Percentiles rank a stretch among this genome's conserved stretches.
Evolutionary conservation across 92 coral and sea anemone genomes (phyloP).

Genomic region (Porites lobata): DNA sequence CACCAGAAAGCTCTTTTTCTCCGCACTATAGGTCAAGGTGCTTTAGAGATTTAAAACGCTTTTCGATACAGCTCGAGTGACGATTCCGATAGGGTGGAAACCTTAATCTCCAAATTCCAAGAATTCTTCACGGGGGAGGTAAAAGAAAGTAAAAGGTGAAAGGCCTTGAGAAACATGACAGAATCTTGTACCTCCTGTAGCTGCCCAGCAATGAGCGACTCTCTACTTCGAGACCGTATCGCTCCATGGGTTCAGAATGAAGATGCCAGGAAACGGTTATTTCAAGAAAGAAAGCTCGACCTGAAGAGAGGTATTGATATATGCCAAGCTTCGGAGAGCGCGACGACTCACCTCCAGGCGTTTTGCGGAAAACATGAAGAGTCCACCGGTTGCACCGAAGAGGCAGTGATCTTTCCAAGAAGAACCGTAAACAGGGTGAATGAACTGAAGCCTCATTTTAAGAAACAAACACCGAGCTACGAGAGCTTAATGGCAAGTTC

Average conservation of each 20-base stretch:
- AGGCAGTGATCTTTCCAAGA: neutral
- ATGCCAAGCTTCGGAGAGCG: constrained; percentile 38
- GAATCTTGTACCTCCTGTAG: constrained; percentile 45
- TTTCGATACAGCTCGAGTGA: constrained; percentile 15
- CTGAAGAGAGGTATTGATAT: constrained; percentile 37
- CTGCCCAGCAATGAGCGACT: constrained; percentile 37
- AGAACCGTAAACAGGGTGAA: neutral
- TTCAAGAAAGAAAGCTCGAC: constrained; percentile 44
- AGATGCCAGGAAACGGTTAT: constrained; percentile 28
- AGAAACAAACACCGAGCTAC: neutral
- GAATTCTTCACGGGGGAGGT: constrained; percentile 29
- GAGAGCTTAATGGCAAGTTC: constrained; percentile 26
- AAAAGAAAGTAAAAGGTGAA: constrained; percentile 47
- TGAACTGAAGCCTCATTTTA: neutral
- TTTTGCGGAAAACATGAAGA: constrained; percentile 14
- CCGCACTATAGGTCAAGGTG: constrained; percentile 31
- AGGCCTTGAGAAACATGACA: constrained; percentile 36
- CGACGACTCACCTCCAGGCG: constrained; percentile 40
- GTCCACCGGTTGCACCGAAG: neutral
- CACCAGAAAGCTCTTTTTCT: constrained; percentile 41
- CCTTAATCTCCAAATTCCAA: constrained; percentile 29
- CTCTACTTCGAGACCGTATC: constrained; percentile 38
- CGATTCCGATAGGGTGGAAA: constrained; percentile 33
- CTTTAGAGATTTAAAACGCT: constrained; percentile 12
- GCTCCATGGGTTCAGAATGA: constrained; percentile 27